These are phyloP conservation scores for Agonum fuliginosum DNA, from an alignment of 2,888 invertebrate genomes.

Conservation along the genomic window DNA sequence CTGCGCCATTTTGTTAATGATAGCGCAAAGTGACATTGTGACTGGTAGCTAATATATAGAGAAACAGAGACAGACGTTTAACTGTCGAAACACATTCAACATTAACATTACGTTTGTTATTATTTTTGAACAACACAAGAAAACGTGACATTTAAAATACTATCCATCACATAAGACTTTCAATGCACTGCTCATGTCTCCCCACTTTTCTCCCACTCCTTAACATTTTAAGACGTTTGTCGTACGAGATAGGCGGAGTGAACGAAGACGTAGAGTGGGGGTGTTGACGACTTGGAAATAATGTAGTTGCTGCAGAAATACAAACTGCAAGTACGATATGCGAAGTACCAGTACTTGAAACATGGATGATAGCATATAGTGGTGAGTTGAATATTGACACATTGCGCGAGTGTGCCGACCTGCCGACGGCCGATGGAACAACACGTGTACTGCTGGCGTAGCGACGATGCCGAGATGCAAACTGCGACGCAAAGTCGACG, in stretches of 20 bases:
- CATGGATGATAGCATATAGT: slow-evolving; percentile 22
- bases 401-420: slow-evolving; percentile 1
- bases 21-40: not conserved
- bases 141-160: slow-evolving; percentile 46
- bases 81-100: no score
- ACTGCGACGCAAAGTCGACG: not conserved
- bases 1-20: slow-evolving; percentile 23
- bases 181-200: slow-evolving; percentile 43
- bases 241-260: slow-evolving; percentile 57
- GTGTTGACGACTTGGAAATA: slow-evolving; percentile 4
- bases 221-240: slow-evolving; percentile 55
- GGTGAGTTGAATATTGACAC: no score
- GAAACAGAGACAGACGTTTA: no score
- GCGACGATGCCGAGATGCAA: not conserved
- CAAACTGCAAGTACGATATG: slow-evolving; percentile 27
- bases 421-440: not conserved
- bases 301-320: slow-evolving; percentile 36
- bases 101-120: no score
- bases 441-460: no score
- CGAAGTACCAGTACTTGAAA: slow-evolving; percentile 37
- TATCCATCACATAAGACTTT: slow-evolving; percentile 46
- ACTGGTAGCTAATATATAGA: not conserved
- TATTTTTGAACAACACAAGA: slow-evolving; percentile 1
- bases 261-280: slow-evolving; percentile 44
- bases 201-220: slow-evolving; percentile 59